phyloP scores from a whole-genome alignment of 2,113 vertebrate genomes.

The Semnopithecus entellus region DNA sequence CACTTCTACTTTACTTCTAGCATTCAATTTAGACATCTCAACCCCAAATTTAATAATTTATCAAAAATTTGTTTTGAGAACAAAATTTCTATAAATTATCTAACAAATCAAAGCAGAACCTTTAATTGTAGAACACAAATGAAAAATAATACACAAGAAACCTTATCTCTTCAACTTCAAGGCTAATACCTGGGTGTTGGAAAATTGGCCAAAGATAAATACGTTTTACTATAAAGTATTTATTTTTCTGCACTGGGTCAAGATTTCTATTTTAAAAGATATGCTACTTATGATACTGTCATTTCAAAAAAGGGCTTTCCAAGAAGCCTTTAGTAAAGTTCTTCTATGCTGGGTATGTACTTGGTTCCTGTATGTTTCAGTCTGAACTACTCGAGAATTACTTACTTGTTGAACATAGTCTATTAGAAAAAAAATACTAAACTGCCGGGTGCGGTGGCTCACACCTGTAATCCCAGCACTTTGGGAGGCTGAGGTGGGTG shows the following conservation, averaged over 20 bases:
- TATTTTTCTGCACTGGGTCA: not conserved
- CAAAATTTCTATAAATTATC: constrained; percentile 33
- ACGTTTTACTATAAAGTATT: not conserved
- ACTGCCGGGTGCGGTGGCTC: too few species aligned
- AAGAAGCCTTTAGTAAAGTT: not conserved
- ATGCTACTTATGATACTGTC: not conserved
- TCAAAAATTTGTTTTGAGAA: constrained; percentile 46
- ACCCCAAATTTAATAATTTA: constrained; percentile 28
- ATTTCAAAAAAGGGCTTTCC: constrained; percentile 38
- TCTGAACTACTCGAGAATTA: constrained; percentile 32
- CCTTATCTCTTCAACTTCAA: constrained; percentile 1
- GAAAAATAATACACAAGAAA: constrained; percentile 35
- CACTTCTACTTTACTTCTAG: not conserved
- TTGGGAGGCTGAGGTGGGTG: too few species aligned
- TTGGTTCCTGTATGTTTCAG: not conserved
- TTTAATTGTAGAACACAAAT: constrained; percentile 47
- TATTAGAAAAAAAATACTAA: not conserved
- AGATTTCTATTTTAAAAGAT: constrained; percentile 30
- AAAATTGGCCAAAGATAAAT: constrained; percentile 11
- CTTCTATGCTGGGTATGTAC: not conserved
- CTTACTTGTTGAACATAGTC: constrained; percentile 25
- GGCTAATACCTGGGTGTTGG: not conserved
- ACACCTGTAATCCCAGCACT: too few species aligned
- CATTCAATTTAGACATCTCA: constrained; percentile 19
- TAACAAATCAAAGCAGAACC: not conserved